Conservation (phyloP, 2,113 vertebrate genomes). For the Rafetus swinhoei region DNA sequence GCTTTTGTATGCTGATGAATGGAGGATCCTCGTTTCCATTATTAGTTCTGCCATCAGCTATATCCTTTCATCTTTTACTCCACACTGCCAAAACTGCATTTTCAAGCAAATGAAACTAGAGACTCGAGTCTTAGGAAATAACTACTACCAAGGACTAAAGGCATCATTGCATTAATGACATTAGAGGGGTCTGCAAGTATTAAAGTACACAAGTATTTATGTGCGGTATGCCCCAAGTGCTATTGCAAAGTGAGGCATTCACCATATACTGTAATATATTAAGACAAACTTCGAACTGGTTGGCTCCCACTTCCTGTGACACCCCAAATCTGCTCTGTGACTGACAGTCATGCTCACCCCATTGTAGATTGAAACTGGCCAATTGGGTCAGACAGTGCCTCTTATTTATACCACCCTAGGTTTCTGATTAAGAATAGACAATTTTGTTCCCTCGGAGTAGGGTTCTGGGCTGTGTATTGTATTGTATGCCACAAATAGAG, state of each 20-base stretch:
- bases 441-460: neutral
- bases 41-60: slow-evolving; percentile 25
- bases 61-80: slow-evolving; percentile 51
- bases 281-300: neutral
- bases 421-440: neutral
- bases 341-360: fast-evolving
- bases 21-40: neutral
- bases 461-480: neutral
- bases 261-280: slow-evolving; percentile 6
- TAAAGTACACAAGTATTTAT: neutral
- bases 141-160: slow-evolving; percentile 16
- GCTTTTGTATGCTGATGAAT: neutral
- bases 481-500: neutral
- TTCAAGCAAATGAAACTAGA: neutral
- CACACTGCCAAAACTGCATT: neutral
- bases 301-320: neutral
- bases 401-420: neutral
- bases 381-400: neutral
- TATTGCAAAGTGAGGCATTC: neutral
- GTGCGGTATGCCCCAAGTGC: neutral
- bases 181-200: neutral
- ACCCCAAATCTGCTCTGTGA: neutral
- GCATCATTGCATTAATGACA: neutral
- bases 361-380: neutral
- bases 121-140: slow-evolving; percentile 29